Base-by-base conservation (phyloP, 2,113 vertebrate species). In the Vimba vimba region DNA sequence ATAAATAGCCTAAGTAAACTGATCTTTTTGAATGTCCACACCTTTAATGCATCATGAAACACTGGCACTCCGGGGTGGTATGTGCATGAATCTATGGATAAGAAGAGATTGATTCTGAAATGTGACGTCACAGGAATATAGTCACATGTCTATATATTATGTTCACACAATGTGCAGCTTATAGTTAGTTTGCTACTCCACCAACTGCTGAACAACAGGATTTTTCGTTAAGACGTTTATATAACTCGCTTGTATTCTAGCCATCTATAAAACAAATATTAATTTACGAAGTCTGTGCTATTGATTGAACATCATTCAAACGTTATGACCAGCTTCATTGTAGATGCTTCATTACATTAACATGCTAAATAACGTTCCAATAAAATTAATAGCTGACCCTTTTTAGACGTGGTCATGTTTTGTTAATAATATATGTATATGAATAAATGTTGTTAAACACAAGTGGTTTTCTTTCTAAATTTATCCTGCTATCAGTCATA, bases 11-110 rank as follows among this genome's bases (percentile, higher is more conserved):
- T 10, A 43, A 43, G 59, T n/a, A 36, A 82, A 69, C 11, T 12
- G 78, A 87, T 62, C 52, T 50, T 21, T 12, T 78, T 15, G 33
- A 43, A 27, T 13, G 50, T 5, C 91, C 92, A 89, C 95, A 99
- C 98, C 95, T 99, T 99, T 87, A 99, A 93, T 43, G 98, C 98
- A 93, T 99, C 98, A 64, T 99, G 98, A 92, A 99, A 99, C 39
- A 99, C 97, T 0, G 98, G 98, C 23, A 98, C 96, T 86, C 98
- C 98, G 27, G 98, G 98, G 90, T 99, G 98, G 85, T 97, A 96
- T 0, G 94, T 98, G 85, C 98, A 99, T 17, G 93, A 95, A 91
- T 95, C 98, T 99, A 88, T 81, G 12, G 91, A 84, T 2, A 23
- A 77, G 21, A 77, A 55, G 25, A 30, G 27, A 33, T 55, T 77